Base-by-base conservation (phyloP, 2,113 vertebrate genomes). In the Trichomycterus rosablanca region DNA sequence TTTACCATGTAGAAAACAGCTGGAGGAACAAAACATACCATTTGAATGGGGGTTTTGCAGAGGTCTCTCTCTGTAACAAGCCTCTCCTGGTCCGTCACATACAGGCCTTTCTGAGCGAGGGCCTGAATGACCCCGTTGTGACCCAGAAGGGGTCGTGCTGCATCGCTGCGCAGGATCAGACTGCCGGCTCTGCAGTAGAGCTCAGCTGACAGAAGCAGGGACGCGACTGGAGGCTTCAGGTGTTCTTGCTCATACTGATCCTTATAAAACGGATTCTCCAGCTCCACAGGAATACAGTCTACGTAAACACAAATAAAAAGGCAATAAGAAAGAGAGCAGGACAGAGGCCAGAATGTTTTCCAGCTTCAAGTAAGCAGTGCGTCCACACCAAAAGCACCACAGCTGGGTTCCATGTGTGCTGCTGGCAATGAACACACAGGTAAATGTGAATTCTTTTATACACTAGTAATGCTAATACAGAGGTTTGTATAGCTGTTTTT, bases 191-290 rank as follows among this genome's bases (percentile, higher is more conserved):
- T 89, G 76, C 95, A 98, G 83, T 98, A 99, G 37, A 98, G 90
- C 74, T 99, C 96, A 0, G 94, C 95, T 3, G 96, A 97, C 42
- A 96, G 92, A 19, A 99, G 90, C 75, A 97, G 83, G 66, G 89
- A 89, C 39, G 90, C 93, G 39, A 99, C 92, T 0, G 93, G 92
- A 2, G 95, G 95, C 66, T 98, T 98, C 78, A 97, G 89, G 81
- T 98, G 95, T 77, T 97, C 95, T 78, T 97, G 94, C 68, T 93
- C 92, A 78, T 98, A 98, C 83, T 98, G 95, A 80, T 98, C 96
- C 52, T 85, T 92, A 78, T 98, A 98, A 80, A 97, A 91, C 0
- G 96, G 96, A 49, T 97, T 92, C 16, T 65, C 81, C 40, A 99
- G 84, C 24, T 98, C 95, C 72, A 91, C 89, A 40, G 95, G 94